phyloP scores from a whole-genome alignment of 2,113 vertebrate genomes.

The Anolis carolinensis region DNA sequence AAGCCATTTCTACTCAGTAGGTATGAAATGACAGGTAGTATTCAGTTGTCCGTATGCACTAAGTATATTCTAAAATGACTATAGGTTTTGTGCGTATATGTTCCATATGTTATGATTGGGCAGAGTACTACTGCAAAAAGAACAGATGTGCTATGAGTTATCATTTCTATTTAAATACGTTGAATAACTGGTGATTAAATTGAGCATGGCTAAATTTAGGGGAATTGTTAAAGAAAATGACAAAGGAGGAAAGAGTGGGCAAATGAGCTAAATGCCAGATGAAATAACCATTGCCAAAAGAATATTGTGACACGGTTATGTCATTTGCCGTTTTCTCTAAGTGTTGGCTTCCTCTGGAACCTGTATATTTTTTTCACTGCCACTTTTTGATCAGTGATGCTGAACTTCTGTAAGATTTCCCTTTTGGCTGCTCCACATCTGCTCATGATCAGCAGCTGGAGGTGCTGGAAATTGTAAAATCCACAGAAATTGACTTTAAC shows the following conservation, averaged over 20 bases:
- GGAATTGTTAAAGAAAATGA: neutral
- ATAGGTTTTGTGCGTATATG: neutral
- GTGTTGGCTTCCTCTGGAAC: neutral
- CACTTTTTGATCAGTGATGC: neutral
- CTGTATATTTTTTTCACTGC: slow-evolving; percentile 5
- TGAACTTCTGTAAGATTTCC: slow-evolving; percentile 36
- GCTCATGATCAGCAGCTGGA: slow-evolving; percentile 9
- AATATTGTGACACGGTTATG: slow-evolving; percentile 2
- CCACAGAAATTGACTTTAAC: slow-evolving; percentile 31
- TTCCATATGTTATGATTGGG: neutral
- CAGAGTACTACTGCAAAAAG: too few species aligned
- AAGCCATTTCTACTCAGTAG: neutral
- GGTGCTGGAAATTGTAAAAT: slow-evolving; percentile 41
- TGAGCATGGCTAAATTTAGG: slow-evolving; percentile 19
- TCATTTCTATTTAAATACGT: neutral
- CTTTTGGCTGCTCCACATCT: slow-evolving; percentile 27
- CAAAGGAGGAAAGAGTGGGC: neutral
- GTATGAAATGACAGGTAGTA: neutral
- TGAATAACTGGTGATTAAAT: neutral
- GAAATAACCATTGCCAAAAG: neutral
- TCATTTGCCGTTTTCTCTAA: slow-evolving; percentile 20
- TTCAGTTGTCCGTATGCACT: neutral
- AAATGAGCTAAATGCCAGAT: slow-evolving; percentile 7
- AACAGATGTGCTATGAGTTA: neutral
- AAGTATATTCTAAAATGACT: neutral